Conservation (phyloP, 2,888 invertebrate genomes). For the Globia sparganii region DNA sequence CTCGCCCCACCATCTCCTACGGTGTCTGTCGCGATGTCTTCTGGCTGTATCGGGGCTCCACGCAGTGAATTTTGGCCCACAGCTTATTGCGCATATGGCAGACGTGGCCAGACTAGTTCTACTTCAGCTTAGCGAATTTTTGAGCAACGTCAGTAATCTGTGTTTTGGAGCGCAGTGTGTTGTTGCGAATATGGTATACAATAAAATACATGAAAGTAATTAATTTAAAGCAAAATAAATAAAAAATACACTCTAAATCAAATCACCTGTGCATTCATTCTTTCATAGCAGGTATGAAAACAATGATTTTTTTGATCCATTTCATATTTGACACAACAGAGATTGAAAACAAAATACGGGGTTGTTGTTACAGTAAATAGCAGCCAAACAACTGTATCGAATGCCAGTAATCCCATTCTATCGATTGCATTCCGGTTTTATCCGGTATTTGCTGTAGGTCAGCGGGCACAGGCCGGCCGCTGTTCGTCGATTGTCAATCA, state of each 20-base stretch:
- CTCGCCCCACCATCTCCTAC: neutral
- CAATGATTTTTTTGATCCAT: neutral
- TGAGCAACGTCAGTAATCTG: neutral
- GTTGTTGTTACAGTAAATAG: slow-evolving; percentile 45
- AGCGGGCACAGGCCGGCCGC: slow-evolving; percentile 19
- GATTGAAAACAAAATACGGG: slow-evolving; percentile 16
- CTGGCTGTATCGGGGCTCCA: neutral
- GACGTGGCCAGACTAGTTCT: neutral
- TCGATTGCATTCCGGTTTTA: slow-evolving; percentile 56
- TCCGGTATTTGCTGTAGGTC: slow-evolving; percentile 53
- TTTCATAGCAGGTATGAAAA: neutral
- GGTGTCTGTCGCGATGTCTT: neutral
- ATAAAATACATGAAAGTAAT: neutral
- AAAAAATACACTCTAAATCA: neutral
- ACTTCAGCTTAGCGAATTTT: neutral
- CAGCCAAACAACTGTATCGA: slow-evolving; percentile 46
- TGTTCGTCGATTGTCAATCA: slow-evolving; percentile 54
- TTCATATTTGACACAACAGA: neutral
- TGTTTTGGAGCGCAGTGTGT: neutral
- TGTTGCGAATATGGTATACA: neutral
- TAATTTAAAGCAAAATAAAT: neutral
- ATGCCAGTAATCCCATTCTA: slow-evolving; percentile 41
- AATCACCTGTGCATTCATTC: neutral
- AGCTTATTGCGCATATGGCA: neutral
- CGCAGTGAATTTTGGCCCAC: neutral